Conservation (phyloP, 1,140 invertebrate genomes). For the Drosophila repletoides region DNA sequence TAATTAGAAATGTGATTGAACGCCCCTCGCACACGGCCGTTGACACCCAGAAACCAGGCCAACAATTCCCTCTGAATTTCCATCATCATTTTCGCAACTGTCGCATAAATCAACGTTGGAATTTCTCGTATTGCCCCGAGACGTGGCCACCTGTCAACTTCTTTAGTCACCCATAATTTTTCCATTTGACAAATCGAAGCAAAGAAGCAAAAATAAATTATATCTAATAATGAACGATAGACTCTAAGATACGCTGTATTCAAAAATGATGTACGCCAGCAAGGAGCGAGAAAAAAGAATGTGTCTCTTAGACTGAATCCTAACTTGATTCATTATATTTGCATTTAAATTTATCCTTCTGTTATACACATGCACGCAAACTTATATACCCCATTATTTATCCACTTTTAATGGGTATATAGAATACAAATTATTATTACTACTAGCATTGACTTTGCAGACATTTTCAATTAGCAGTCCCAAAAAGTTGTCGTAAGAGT, state of each 20-base stretch:
- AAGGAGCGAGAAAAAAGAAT: neutral
- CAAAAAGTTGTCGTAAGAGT: slow-evolving; percentile 36
- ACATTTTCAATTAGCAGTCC: slow-evolving; percentile 62
- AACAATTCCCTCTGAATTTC: no score
- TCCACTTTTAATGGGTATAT: no score
- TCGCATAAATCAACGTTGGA: slow-evolving; percentile 44
- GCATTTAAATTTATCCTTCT: no score
- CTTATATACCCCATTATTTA: no score
- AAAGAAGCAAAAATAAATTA: neutral
- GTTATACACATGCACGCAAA: no score
- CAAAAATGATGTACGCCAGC: no score
- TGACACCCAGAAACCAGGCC: slow-evolving; percentile 16
- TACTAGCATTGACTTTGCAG: slow-evolving; percentile 46
- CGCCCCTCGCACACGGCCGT: slow-evolving; percentile 39
- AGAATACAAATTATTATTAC: slow-evolving; percentile 29
- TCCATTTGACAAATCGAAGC: slow-evolving; percentile 32
- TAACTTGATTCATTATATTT: no score
- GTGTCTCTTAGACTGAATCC: no score
- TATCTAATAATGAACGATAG: no score
- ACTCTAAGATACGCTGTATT: no score
- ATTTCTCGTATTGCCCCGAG: slow-evolving; percentile 6
- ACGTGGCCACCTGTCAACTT: slow-evolving; percentile 20
- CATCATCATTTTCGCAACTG: slow-evolving; percentile 3
- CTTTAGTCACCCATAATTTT: slow-evolving; percentile 29
- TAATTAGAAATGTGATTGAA: slow-evolving; percentile 80